phyloP scores from a whole-genome alignment of 2,888 invertebrate species.

The Folsomia manolachei region DNA sequence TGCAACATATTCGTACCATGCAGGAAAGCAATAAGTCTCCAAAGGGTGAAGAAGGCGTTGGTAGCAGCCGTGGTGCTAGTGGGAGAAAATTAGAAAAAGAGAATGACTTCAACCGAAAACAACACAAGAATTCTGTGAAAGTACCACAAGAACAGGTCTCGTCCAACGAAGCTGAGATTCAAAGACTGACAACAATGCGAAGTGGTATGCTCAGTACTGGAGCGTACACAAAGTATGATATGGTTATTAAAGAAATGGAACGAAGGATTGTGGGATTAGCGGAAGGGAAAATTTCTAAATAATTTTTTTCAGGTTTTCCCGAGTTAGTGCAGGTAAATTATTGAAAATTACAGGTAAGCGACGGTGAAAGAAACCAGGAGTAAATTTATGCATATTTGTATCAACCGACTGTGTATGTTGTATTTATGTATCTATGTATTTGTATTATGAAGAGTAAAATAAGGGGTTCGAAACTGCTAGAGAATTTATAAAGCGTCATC shows the following conservation, averaged over 20 bases:
- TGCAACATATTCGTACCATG: slow-evolving; percentile 12
- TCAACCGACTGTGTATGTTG: no score
- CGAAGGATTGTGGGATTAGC: slow-evolving; percentile 26
- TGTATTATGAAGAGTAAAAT: no score
- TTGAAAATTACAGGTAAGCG: no score
- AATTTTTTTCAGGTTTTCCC: slow-evolving; percentile 22
- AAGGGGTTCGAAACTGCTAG: no score
- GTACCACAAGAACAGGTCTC: neutral
- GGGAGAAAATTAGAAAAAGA: neutral
- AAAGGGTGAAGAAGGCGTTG: neutral
- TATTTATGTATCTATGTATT: no score
- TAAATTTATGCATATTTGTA: no score
- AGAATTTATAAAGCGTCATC: no score
- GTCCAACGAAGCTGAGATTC: slow-evolving; percentile 28
- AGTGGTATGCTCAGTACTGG: slow-evolving; percentile 27
- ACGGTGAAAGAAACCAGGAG: no score
- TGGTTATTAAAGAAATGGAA: slow-evolving; percentile 39
- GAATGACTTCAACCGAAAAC: neutral
- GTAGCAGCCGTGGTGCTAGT: neutral
- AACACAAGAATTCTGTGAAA: neutral
- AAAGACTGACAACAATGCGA: slow-evolving; percentile 25
- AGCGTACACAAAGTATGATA: slow-evolving; percentile 34
- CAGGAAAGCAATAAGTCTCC: slow-evolving; percentile 16
- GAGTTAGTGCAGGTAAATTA: no score
- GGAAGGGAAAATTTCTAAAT: neutral